Percentiles rank a stretch among this genome's conserved stretches.
These are phyloP conservation scores for Anguilla rostrata DNA, from an alignment of 2,113 vertebrate species.

Conservation along the genomic window DNA sequence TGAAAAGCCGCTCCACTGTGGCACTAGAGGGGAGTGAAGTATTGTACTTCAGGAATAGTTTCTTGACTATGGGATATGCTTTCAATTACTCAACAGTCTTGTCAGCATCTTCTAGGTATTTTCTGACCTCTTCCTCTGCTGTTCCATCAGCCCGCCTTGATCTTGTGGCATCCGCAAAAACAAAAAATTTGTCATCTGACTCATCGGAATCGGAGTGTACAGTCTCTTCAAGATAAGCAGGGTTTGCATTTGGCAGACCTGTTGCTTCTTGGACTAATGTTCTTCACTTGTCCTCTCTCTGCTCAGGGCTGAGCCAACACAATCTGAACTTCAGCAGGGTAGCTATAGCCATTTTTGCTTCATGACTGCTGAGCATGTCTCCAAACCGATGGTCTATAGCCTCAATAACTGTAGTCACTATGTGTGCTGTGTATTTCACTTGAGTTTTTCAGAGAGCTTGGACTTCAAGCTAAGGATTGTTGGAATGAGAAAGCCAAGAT, in stretches of 20 bases:
- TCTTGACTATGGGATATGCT: too few species aligned
- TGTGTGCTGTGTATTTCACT: not conserved
- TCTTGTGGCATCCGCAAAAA: too few species aligned
- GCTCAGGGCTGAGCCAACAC: slow-evolving; percentile 19
- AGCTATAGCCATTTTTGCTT: slow-evolving; percentile 29
- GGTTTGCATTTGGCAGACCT: not conserved
- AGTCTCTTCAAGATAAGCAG: not conserved
- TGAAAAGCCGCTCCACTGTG: slow-evolving; percentile 1
- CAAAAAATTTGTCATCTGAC: slow-evolving; percentile 29
- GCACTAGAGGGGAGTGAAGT: not conserved
- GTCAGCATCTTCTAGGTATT: too few species aligned
- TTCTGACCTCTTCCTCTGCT: too few species aligned
- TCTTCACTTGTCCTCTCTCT: slow-evolving; percentile 19
- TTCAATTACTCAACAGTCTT: too few species aligned
- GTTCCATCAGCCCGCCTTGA: too few species aligned
- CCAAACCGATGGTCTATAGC: slow-evolving; percentile 16
- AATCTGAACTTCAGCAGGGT: slow-evolving; percentile 24
- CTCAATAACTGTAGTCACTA: slow-evolving; percentile 12
- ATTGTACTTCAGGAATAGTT: too few species aligned
- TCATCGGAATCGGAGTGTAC: not conserved
- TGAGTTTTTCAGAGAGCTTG: slow-evolving; percentile 16
- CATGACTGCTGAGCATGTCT: slow-evolving; percentile 16
- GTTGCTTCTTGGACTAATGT: not conserved
- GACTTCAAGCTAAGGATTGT: slow-evolving; percentile 23
- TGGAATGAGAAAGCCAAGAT: slow-evolving; percentile 18